Evolutionary conservation across 2,113 vertebrate genomes (phyloP).

Genomic region (Nibea coibor): DNA sequence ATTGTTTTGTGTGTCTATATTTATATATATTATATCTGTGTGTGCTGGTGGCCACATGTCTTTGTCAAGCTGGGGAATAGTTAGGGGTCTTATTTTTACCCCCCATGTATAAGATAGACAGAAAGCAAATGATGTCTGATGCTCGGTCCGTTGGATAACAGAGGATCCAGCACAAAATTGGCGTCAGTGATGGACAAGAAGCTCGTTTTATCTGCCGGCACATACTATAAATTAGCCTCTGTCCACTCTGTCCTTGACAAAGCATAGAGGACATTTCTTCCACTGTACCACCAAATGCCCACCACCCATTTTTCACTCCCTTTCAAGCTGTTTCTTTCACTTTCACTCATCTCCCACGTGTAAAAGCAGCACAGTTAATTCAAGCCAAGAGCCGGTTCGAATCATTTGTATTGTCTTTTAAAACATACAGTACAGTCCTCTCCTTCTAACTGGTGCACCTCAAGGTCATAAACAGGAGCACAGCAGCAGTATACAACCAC

Average conservation of each 20-base stretch:
- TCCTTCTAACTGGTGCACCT: slow-evolving; percentile 6
- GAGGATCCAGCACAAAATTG: slow-evolving; percentile 16
- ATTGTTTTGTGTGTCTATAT: slow-evolving; percentile 11
- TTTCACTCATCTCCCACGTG: not conserved
- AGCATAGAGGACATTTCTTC: slow-evolving; percentile 45
- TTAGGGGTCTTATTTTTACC: not conserved
- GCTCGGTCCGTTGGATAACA: not conserved
- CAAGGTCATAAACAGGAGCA: slow-evolving; percentile 56
- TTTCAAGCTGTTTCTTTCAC: slow-evolving; percentile 29
- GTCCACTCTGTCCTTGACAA: slow-evolving; percentile 49
- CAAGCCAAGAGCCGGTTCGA: slow-evolving; percentile 8
- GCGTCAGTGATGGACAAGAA: not conserved
- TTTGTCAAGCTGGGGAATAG: slow-evolving; percentile 20
- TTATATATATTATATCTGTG: not conserved
- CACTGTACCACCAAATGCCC: not conserved
- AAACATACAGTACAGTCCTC: slow-evolving; percentile 9
- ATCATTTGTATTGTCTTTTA: slow-evolving; percentile 17
- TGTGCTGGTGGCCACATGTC: slow-evolving; percentile 1
- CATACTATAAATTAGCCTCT: slow-evolving; percentile 14
- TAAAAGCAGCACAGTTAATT: slow-evolving; percentile 10
- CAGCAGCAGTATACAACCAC: slow-evolving; percentile 1
- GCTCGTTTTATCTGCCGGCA: not conserved
- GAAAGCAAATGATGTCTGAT: not conserved
- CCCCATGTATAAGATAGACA: not conserved
- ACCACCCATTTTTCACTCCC: not conserved